Evolutionary conservation across 2,113 vertebrate species (phyloP).

Genomic region (Galeopterus variegatus): DNA sequence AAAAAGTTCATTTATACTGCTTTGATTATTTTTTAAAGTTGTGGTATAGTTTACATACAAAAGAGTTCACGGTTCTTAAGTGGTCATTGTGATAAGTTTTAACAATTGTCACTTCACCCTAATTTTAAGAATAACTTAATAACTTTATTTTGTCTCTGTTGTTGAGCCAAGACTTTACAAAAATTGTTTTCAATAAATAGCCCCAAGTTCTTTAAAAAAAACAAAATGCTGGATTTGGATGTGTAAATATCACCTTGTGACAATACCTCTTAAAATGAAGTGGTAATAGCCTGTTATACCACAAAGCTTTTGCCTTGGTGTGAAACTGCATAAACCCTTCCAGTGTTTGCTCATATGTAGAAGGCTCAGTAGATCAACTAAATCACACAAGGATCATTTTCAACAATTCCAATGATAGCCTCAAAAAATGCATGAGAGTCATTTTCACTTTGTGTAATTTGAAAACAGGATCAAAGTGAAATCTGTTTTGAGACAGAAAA

Average conservation of each 20-base stretch:
- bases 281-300: neutral
- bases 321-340: neutral
- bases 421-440: neutral
- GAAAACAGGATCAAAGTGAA: neutral
- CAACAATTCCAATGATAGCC: neutral
- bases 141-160: neutral
- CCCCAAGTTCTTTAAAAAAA: neutral
- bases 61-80: neutral
- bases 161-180: constrained; percentile 11
- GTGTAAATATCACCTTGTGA: neutral
- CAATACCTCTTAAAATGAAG: neutral
- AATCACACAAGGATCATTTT: neutral
- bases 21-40: neutral
- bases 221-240: neutral
- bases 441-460: neutral
- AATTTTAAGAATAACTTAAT: constrained; percentile 4
- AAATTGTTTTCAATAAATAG: neutral
- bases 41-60: neutral
- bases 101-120: neutral
- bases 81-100: neutral
- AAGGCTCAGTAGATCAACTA: neutral
- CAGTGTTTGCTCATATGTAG: neutral
- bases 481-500: neutral
- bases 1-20: neutral
- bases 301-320: neutral